Conservation (phyloP, 1,140 invertebrate genomes). For the Nasonia longicornis region DNA sequence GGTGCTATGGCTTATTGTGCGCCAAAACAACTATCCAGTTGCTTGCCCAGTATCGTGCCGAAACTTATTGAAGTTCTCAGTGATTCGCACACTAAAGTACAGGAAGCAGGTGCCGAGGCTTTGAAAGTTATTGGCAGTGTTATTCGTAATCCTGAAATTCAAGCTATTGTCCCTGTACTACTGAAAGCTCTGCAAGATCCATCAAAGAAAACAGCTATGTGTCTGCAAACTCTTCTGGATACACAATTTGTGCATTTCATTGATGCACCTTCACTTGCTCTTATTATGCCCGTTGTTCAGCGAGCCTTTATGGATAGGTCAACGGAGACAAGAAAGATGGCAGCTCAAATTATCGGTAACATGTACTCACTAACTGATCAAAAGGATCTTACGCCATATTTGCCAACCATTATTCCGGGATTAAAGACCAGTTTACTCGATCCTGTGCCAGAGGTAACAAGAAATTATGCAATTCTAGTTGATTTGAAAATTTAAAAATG, state of each 20-base stretch:
- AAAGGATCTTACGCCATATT: slow-evolving; percentile 96
- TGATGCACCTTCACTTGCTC: slow-evolving; percentile 96
- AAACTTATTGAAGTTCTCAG: slow-evolving; percentile 96
- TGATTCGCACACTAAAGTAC: slow-evolving; percentile 98
- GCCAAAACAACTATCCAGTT: slow-evolving; percentile 97
- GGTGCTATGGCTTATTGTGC: slow-evolving; percentile 99
- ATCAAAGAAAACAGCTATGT: slow-evolving; percentile 92
- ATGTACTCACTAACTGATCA: slow-evolving; percentile 99
- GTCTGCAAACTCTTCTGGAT: slow-evolving; percentile 92
- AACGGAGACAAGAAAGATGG: slow-evolving; percentile 98
- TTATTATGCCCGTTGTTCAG: slow-evolving; percentile 99
- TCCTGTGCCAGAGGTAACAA: slow-evolving; percentile 90
- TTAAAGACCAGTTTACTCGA: slow-evolving; percentile 96
- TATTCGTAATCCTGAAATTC: slow-evolving; percentile 98
- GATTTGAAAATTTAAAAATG: neutral
- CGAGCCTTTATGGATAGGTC: slow-evolving; percentile 96
- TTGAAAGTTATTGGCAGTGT: slow-evolving; percentile 97
- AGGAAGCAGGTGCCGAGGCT: slow-evolving; percentile 94
- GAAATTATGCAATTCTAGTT: neutral
- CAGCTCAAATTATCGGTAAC: slow-evolving; percentile 98
- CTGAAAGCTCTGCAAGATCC: slow-evolving; percentile 96
- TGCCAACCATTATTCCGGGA: slow-evolving; percentile 96
- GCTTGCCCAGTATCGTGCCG: slow-evolving; percentile 98
- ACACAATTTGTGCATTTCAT: slow-evolving; percentile 99
- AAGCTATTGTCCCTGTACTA: slow-evolving; percentile 93